phyloP scores from a whole-genome alignment of 2,113 vertebrate genomes.

The Amphiprion ocellaris region DNA sequence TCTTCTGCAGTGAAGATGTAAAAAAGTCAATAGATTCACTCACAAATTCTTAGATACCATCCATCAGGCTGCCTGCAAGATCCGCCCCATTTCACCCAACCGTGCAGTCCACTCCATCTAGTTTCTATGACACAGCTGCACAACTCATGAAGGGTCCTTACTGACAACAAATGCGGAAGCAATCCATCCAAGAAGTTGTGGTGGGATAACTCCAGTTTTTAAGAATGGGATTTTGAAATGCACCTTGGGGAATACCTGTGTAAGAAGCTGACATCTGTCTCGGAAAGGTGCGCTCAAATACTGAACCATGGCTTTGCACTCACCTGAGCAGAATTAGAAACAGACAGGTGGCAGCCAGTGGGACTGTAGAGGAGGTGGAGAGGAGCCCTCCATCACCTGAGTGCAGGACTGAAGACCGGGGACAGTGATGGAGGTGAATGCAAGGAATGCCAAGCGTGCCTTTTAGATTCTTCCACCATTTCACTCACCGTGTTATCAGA shows the following conservation, averaged over 20 bases:
- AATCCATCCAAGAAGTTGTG: conserved; percentile 17
- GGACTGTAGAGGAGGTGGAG: conserved; percentile 38
- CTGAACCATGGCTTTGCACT: conserved; percentile 43
- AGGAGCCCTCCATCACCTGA: conserved; percentile 57
- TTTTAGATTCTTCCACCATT: conserved; percentile 42
- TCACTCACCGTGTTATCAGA: conserved; percentile 7
- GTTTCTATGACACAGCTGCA: conserved; percentile 12
- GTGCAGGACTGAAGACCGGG: conserved; percentile 40
- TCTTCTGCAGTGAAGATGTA: neutral
- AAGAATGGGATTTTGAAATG: conserved; percentile 56
- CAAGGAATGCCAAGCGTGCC: conserved; percentile 52
- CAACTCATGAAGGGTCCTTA: conserved; percentile 20
- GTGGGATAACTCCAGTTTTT: conserved; percentile 40
- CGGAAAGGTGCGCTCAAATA: conserved; percentile 43
- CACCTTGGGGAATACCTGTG: conserved; percentile 50
- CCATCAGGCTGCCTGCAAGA: conserved; percentile 17
- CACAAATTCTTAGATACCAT: neutral
- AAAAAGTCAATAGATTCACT: conserved; percentile 11
- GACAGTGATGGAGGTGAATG: conserved; percentile 44
- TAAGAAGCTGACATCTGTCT: conserved; percentile 55
- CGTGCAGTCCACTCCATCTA: neutral
- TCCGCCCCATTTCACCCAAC: conserved; percentile 7
- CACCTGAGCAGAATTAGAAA: conserved; percentile 73
- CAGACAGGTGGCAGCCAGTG: conserved; percentile 35
- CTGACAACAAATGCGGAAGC: conserved; percentile 37